Conservation (phyloP, 1,140 invertebrate genomes). For the Oedothorax gibbosus region DNA sequence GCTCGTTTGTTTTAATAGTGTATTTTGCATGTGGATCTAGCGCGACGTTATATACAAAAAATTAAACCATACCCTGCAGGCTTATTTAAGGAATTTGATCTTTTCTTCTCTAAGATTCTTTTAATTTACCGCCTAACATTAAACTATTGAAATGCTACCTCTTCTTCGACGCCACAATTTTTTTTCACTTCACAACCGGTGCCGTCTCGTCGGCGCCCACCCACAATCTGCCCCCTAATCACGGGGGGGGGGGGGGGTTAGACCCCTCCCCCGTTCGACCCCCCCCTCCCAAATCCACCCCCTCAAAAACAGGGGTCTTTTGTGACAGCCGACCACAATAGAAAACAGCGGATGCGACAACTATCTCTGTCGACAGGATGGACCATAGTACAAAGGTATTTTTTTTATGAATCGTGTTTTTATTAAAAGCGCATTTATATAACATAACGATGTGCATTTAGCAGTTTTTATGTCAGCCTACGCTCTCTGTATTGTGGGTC, state of each 20-base stretch:
- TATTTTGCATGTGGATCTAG: too few relatives aligned
- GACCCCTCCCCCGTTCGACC: not conserved
- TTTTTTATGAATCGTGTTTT: conserved; percentile 40
- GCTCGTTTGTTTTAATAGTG: too few relatives aligned
- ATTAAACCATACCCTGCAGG: too few relatives aligned
- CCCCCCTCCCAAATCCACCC: not conserved
- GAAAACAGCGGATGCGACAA: conserved; percentile 44
- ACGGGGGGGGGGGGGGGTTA: not conserved
- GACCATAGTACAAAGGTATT: conserved; percentile 41
- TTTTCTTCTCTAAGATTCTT: too few relatives aligned
- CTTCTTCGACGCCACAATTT: not conserved
- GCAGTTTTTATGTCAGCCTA: conserved; percentile 31
- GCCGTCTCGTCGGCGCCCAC: conserved; percentile 40
- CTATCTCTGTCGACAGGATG: conserved; percentile 53
- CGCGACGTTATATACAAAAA: too few relatives aligned
- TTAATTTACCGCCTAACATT: too few relatives aligned
- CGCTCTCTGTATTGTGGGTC: conserved; percentile 19
- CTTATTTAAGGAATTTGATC: too few relatives aligned
- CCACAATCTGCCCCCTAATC: conserved; percentile 61
- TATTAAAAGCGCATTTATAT: conserved; percentile 32
- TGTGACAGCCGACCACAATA: conserved; percentile 53
- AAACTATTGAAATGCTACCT: too few relatives aligned
- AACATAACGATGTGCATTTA: conserved; percentile 49
- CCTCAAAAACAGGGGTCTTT: conserved; percentile 33
- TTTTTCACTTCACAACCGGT: conserved; percentile 20